Conservation (phyloP, 2,888 invertebrate genomes). For the Drosophila prolongata region DNA sequence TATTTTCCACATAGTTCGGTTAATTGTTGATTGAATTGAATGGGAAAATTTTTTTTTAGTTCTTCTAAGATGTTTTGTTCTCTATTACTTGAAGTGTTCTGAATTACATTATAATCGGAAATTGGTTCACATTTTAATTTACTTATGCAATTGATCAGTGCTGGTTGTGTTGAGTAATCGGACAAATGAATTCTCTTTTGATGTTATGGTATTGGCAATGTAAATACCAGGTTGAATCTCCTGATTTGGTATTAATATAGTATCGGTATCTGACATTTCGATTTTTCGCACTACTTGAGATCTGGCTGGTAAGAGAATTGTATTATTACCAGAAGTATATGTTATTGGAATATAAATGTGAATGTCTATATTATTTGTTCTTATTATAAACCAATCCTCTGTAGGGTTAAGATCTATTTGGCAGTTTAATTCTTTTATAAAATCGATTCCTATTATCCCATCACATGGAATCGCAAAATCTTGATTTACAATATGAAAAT, state of each 20-base stretch:
- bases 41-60: too few relatives aligned
- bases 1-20: too few relatives aligned
- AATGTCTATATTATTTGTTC: too few relatives aligned
- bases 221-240: not conserved
- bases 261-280: not conserved
- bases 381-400: not conserved
- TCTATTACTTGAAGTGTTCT: not conserved
- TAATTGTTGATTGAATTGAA: too few relatives aligned
- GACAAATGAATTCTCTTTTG: not conserved
- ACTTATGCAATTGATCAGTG: not conserved
- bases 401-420: not conserved
- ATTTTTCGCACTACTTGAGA: not conserved
- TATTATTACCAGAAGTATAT: slow-evolving; percentile 1
- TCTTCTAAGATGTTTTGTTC: not conserved
- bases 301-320: not conserved
- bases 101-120: slow-evolving; percentile 3
- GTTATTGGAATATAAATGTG: not conserved
- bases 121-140: not conserved
- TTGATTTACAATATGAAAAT: too few relatives aligned
- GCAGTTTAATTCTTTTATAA: too few relatives aligned
- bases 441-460: too few relatives aligned
- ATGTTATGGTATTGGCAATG: not conserved
- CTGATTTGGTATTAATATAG: slow-evolving; percentile 1
- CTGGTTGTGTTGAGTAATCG: not conserved
- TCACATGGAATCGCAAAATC: too few relatives aligned